Conservation (phyloP, 2,888 invertebrate species). For the Caenorhabditis sp. region DNA sequence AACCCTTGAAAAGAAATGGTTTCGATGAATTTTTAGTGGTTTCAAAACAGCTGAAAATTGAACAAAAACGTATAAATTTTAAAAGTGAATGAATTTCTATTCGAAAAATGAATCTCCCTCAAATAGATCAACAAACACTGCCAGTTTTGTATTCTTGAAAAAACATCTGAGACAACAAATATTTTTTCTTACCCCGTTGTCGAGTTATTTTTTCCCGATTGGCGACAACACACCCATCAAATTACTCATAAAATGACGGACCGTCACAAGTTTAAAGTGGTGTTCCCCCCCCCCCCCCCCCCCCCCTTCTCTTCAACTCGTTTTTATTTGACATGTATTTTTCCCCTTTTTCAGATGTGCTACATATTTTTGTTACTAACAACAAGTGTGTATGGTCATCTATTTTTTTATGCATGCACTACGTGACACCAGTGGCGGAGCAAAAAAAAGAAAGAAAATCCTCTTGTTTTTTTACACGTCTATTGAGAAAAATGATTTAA, state of each 20-base stretch:
- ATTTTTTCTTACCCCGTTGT: neutral
- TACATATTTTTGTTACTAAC: neutral
- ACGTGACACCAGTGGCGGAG: neutral
- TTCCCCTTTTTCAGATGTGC: neutral
- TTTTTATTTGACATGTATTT: neutral
- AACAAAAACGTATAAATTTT: too few species aligned
- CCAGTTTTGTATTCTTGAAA: too few species aligned
- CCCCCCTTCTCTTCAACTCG: too few species aligned
- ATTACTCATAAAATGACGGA: conserved; percentile 4
- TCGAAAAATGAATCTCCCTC: too few species aligned
- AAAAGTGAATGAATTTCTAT: too few species aligned
- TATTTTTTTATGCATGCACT: neutral
- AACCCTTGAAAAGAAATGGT: too few species aligned
- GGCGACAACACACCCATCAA: conserved; percentile 5
- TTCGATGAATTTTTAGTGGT: too few species aligned
- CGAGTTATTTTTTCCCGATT: neutral
- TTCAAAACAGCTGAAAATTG: too few species aligned
- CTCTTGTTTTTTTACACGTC: neutral
- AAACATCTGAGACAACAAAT: neutral
- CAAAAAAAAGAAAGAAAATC: neutral
- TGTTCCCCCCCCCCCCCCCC: neutral
- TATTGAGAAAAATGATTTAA: neutral
- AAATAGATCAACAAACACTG: too few species aligned
- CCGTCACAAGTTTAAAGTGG: conserved; percentile 2
- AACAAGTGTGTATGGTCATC: neutral